A percentile compares a stretch with the other conserved stretches of the same genome.
These are phyloP conservation scores for Phalacrocorax pelagicus DNA, from an alignment of 2,113 vertebrate genomes.

Conservation along the genomic window DNA sequence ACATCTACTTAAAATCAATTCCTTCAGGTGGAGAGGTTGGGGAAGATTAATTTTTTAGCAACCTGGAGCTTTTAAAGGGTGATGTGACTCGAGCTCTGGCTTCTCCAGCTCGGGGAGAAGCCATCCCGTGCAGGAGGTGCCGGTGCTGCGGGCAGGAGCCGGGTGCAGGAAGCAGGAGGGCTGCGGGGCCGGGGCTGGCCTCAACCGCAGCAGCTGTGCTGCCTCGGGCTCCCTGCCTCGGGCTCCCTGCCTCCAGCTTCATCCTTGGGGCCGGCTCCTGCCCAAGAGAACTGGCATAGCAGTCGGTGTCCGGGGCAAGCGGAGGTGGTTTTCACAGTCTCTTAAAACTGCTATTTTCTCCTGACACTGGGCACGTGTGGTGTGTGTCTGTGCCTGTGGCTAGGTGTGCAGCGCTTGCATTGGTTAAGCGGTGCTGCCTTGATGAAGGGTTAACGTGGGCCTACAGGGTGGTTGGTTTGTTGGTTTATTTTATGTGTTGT, in stretches of 20 bases:
- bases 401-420: rapidly evolving
- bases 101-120: background rate
- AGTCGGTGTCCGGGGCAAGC: rapidly evolving
- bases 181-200: background rate
- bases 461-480: background rate
- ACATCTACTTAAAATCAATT: background rate
- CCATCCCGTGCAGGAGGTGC: background rate
- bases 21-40: background rate
- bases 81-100: background rate
- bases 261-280: background rate
- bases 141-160: background rate
- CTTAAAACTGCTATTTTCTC: background rate
- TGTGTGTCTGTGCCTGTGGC: background rate
- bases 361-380: rapidly evolving
- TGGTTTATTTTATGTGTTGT: background rate
- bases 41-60: background rate
- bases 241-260: background rate
- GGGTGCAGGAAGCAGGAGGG: background rate
- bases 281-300: rapidly evolving
- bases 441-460: background rate
- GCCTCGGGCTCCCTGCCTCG: background rate
- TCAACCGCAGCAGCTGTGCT: background rate
- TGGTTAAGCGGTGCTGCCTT: background rate
- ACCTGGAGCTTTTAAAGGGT: background rate
- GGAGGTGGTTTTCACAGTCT: too few species aligned